Base-by-base conservation (phyloP, 1,140 invertebrate genomes). In the Adoxophyes honmai region DNA sequence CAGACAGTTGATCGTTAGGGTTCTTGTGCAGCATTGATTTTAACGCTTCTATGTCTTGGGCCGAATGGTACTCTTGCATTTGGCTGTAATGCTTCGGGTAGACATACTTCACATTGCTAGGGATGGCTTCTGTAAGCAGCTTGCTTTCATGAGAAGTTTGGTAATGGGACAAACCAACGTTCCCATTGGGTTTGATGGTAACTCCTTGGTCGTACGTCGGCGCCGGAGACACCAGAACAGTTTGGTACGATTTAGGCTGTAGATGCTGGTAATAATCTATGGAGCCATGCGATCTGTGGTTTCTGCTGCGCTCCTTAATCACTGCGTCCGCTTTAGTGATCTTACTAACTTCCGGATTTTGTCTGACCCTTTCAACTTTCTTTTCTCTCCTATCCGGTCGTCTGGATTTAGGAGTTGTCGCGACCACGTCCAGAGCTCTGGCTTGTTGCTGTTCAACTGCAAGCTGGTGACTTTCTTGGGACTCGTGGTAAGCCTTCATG, bases 401-500 rank as follows among this genome's bases (percentile, higher is more conserved):
- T 21, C 35, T 39, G 10, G 34, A 7, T 59, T 28, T 59, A 34
- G 42, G 37, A 15, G 28, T 39, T 48, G 44, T n/a, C 11, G 28
- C 21, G 0, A 13, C 11, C 21, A 51, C 53, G 18, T 59, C 70
- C 8, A 83, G 75, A 57, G 68, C 51, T 4, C 73, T 68, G 0
- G 78, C 52, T 54, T 88, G 82, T 66, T 84, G 81, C 52, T 78
- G 72, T 73, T 90, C 88, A 37, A 85, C 34, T 13, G 79, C 87
- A 18, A 82, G 55, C 38, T 89, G 88, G 58, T 88, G 85, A 39
- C 63, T 81, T 62, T 90, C 88, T 62, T 89, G 87, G 8, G 79
- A 78, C 51, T 89, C 86, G 10, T 85, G 82, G 39, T 89, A 88
- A 4, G 86, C 83, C 80, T 77, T 82, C 77, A 90, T 83, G 57